Percentiles rank a stretch among this genome's conserved stretches.
Conservation (phyloP, 37 sponge, comb jelly and placozoan genomes). For the Oopsacas minuta region DNA sequence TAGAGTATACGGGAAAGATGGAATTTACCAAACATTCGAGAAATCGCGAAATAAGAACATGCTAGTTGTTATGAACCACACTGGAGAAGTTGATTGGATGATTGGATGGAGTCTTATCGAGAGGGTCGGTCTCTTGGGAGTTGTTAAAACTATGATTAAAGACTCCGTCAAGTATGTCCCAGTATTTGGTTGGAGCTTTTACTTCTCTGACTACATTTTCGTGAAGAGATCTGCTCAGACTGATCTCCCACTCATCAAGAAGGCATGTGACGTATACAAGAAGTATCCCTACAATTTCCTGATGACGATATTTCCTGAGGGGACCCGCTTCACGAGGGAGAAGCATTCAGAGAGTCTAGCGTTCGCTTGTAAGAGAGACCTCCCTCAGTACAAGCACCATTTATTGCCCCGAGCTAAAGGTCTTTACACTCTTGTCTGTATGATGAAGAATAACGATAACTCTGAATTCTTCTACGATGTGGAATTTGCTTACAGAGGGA, state of each 20-base stretch:
- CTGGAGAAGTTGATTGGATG: slow-evolving; percentile 44
- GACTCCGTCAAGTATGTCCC: slow-evolving; percentile 19
- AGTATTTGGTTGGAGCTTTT: slow-evolving; percentile 12
- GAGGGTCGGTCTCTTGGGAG: slow-evolving; percentile 19
- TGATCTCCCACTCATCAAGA: background rate
- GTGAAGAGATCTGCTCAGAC: background rate
- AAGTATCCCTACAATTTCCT: slow-evolving; percentile 10
- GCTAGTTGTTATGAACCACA: slow-evolving; percentile 28
- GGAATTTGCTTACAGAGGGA: background rate
- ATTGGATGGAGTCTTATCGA: slow-evolving; percentile 27
- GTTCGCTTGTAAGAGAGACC: slow-evolving; percentile 37
- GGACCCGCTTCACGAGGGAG: slow-evolving; percentile 55
- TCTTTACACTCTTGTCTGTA: slow-evolving; percentile 29
- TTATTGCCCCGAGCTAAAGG: slow-evolving; percentile 62
- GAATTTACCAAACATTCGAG: background rate
- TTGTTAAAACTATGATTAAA: slow-evolving; percentile 18
- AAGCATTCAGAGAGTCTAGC: slow-evolving; percentile 34
- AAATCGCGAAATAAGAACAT: slow-evolving; percentile 16
- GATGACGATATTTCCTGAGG: slow-evolving; percentile 59
- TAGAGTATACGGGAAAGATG: slow-evolving; percentile 15
- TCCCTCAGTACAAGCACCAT: slow-evolving; percentile 53
- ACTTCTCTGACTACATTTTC: slow-evolving; percentile 20
- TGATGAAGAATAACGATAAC: background rate
- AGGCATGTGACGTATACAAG: background rate
- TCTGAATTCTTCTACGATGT: background rate